Base-by-base conservation (phyloP, 2,888 invertebrate species). In the Elysia crispata region DNA sequence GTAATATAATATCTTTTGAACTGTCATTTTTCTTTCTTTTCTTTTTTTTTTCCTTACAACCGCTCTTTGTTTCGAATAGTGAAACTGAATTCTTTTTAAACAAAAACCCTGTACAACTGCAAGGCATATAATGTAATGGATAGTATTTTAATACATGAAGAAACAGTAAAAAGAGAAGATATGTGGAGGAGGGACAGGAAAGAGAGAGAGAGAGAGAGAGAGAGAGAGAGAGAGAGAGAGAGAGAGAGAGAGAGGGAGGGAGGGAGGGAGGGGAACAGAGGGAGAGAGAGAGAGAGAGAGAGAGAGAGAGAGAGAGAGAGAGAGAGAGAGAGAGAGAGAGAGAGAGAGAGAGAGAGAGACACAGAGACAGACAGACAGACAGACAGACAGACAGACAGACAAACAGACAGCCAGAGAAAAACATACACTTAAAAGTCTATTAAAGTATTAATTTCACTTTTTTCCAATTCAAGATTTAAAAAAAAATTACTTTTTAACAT, bases 361-460 rank as follows among this genome's bases (percentile, higher is more conserved):
- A 72, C 20, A 41, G 72, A 72, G 49, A 49, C n/a, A 70, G 70
- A 72, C 18, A 64, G 64, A 64, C 18, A 64, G 64, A 64, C 18
- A 64, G 64, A 64, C 18, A 64, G 64, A 64, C 18, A 64, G 64
- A 64, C 18, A 64, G 64, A 64, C 18, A 64, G 64, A n/a, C 18
- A 23, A 23, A 64, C 18, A 64, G 64, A 64, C n/a, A 64, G 64
- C 13, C n/a, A 64, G 64, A 64, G 64, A 64, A 23, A 64, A 23
- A 64, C n/a, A 64, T 15, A 64, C n/a, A 64, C n/a, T n/a, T n/a
- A n/a, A n/a, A n/a, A n/a, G n/a, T n/a, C n/a, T n/a, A n/a, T n/a
- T n/a, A n/a, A n/a, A n/a, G n/a, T n/a, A n/a, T n/a, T n/a, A n/a
- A n/a, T n/a, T n/a, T n/a, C n/a, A n/a, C n/a, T n/a, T n/a, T n/a